A percentile compares a stretch with the other conserved stretches of the same genome.
These are phyloP conservation scores for Turnix velox DNA, from an alignment of 2,113 vertebrate genomes.

Conservation along the genomic window DNA sequence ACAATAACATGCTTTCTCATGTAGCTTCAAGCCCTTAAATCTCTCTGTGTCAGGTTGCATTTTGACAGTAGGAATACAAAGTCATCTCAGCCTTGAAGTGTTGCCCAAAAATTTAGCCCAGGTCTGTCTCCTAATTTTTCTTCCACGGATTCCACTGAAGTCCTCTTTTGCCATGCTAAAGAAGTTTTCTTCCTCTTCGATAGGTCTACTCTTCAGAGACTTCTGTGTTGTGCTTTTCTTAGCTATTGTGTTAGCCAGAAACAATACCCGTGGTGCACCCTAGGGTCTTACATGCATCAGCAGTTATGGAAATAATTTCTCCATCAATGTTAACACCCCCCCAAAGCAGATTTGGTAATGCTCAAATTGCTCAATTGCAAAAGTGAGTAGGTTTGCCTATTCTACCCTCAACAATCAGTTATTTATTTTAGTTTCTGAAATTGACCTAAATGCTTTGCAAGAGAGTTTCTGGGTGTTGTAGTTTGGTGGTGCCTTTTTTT, in stretches of 20 bases:
- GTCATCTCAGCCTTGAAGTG: neutral
- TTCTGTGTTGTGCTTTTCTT: neutral
- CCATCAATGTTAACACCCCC: neutral
- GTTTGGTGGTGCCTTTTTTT: no score
- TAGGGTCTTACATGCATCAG: neutral
- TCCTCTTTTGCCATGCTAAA: neutral
- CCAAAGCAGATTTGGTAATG: neutral
- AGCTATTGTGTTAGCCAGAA: neutral
- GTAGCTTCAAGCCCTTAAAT: neutral
- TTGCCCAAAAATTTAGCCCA: neutral
- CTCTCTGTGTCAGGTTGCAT: neutral
- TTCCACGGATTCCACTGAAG: neutral
- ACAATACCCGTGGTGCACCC: neutral
- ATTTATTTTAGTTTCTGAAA: neutral
- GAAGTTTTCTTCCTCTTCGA: neutral
- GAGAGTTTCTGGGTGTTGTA: neutral
- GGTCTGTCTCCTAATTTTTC: neutral
- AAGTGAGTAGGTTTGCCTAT: neutral
- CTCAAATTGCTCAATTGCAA: neutral
- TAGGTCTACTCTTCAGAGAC: neutral
- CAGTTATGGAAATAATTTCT: neutral
- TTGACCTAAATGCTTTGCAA: neutral
- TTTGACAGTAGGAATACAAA: neutral
- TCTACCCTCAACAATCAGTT: neutral
- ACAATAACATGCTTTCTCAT: neutral